Conservation (phyloP, 2,888 invertebrate genomes). For the Andrena flavipes region DNA sequence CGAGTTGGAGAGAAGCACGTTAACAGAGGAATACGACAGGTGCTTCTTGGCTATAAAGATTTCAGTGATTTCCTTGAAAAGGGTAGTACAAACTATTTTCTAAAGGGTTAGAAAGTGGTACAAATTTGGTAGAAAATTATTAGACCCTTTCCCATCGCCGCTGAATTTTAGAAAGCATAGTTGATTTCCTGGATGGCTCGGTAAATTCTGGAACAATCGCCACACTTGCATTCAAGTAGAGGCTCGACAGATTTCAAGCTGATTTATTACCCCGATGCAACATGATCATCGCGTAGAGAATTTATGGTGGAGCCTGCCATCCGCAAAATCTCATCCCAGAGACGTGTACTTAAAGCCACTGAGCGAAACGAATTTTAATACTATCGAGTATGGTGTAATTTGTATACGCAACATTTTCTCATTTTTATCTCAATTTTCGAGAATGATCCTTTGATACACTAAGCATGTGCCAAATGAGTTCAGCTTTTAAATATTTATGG, state of each 20-base stretch:
- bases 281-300: conserved; percentile 42
- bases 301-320: conserved; percentile 34
- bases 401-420: not conserved
- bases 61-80: conserved; percentile 15
- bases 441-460: not conserved
- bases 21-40: conserved; percentile 4
- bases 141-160: not conserved
- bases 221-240: conserved; percentile 25
- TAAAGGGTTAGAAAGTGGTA: too few species aligned
- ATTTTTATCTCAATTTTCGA: not conserved
- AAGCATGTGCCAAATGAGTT: not conserved
- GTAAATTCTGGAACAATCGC: conserved; percentile 28
- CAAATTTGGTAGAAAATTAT: not conserved
- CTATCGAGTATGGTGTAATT: not conserved
- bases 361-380: conserved; percentile 27
- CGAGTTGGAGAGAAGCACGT: conserved; percentile 17
- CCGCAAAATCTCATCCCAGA: conserved; percentile 27
- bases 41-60: conserved; percentile 11
- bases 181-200: conserved; percentile 2
- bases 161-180: not conserved
- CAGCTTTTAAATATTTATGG: too few species aligned
- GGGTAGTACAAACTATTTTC: not conserved
- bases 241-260: conserved; percentile 27
- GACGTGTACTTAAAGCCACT: not conserved
- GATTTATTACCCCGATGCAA: conserved; percentile 44